Percentiles rank a stretch among this genome's conserved stretches.
phyloP scores from a whole-genome alignment of 1,140 invertebrate species.

The Drosophila littoralis region DNA sequence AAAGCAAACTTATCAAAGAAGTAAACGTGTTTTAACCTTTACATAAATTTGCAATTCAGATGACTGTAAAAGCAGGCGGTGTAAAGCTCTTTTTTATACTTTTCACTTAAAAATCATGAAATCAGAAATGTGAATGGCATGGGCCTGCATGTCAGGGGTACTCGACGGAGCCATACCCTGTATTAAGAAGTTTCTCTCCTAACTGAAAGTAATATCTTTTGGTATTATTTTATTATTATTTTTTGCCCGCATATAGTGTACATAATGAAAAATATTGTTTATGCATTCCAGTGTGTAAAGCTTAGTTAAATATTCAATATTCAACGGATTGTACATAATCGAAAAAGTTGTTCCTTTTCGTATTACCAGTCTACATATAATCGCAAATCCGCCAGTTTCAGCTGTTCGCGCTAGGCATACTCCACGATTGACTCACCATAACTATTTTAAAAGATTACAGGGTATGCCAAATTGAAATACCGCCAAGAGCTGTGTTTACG shows the following conservation, averaged over 20 bases:
- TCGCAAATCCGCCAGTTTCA: too few species aligned
- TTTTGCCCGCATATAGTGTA: neutral
- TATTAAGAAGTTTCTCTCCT: neutral
- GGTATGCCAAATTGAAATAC: neutral
- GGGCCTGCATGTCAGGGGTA: too few species aligned
- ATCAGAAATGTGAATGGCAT: neutral
- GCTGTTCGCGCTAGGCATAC: too few species aligned
- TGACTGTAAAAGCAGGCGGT: neutral
- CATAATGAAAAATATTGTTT: neutral
- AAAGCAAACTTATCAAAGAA: too few species aligned
- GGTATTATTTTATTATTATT: neutral
- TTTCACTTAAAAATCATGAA: conserved; percentile 7
- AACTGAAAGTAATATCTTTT: neutral
- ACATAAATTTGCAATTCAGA: too few species aligned
- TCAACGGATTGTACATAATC: too few species aligned
- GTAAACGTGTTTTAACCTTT: too few species aligned
- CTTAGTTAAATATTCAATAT: too few species aligned
- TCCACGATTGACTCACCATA: too few species aligned
- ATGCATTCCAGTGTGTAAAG: too few species aligned
- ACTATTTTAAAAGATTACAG: neutral
- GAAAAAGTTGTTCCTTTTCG: too few species aligned
- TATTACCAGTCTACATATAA: too few species aligned
- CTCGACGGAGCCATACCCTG: neutral
- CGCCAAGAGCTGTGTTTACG: neutral
- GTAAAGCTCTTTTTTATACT: neutral